phyloP scores from a whole-genome alignment of 2,888 invertebrate genomes.

The Phymatocera aterrima region DNA sequence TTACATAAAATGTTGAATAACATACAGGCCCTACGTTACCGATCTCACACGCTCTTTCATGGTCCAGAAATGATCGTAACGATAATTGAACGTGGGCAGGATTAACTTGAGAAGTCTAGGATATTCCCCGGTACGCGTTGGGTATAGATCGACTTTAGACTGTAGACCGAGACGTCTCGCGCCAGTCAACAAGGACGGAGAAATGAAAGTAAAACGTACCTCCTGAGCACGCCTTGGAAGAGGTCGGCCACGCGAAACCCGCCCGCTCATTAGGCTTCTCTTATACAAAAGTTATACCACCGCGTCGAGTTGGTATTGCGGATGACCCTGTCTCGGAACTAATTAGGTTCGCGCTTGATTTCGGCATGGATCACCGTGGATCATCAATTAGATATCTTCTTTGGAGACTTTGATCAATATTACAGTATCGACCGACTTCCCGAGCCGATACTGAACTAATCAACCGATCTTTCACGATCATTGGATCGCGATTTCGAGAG shows the following conservation, averaged over 20 bases:
- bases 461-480: no score
- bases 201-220: slow-evolving; percentile 61
- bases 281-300: neutral
- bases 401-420: no score
- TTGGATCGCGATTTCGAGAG: no score
- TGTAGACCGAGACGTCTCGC: neutral
- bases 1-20: neutral
- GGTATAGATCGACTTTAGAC: neutral
- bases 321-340: neutral
- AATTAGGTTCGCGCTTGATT: neutral
- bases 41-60: neutral
- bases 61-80: neutral
- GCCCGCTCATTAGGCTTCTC: slow-evolving; percentile 11
- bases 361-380: neutral
- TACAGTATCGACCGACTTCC: no score
- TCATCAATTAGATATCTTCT: no score
- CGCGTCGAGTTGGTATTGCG: neutral
- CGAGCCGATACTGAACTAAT: no score
- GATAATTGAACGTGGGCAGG: no score
- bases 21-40: neutral
- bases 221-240: slow-evolving; percentile 21
- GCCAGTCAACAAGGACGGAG: slow-evolving; percentile 59
- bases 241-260: neutral
- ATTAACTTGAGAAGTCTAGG: slow-evolving; percentile 13
- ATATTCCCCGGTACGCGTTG: slow-evolving; percentile 28